A percentile compares a stretch with the other conserved stretches of the same genome.
Evolutionary conservation across 2,888 invertebrate species (phyloP).

Genomic region (Sarcophaga rosellei): DNA sequence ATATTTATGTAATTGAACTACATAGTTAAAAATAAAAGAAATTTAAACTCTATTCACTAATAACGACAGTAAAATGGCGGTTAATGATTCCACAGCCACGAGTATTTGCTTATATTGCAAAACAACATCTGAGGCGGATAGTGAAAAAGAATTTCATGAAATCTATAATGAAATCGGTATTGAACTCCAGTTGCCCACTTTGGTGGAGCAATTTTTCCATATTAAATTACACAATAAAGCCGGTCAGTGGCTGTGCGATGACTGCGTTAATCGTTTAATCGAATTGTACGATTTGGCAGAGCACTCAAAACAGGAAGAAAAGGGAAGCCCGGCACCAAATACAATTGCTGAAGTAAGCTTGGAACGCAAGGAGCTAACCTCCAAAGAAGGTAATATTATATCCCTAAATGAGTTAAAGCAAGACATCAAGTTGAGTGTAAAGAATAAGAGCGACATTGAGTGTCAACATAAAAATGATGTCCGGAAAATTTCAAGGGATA

Average conservation of each 20-base stretch:
- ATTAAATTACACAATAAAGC: constrained; percentile 66
- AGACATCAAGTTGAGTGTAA: too few relatives aligned
- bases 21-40: background rate
- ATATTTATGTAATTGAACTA: background rate
- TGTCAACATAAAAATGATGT: too few relatives aligned
- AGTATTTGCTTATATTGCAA: constrained; percentile 64
- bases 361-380: too few relatives aligned
- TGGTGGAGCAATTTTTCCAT: constrained; percentile 74
- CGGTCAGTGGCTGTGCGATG: constrained; percentile 73
- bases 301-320: constrained; percentile 66
- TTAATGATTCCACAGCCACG: constrained; percentile 44
- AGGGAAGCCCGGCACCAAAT: background rate
- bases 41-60: background rate
- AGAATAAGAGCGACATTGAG: too few relatives aligned
- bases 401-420: too few relatives aligned
- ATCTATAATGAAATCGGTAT: constrained; percentile 78
- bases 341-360: background rate
- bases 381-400: too few relatives aligned
- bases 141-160: constrained; percentile 72
- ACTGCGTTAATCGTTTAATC: constrained; percentile 76
- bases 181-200: constrained; percentile 74
- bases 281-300: constrained; percentile 76
- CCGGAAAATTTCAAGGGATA: too few relatives aligned
- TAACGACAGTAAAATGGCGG: constrained; percentile 36
- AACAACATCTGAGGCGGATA: background rate